Conservation (phyloP, 2,797 vertebrate species). For the Clarias laeviceps region DNA sequence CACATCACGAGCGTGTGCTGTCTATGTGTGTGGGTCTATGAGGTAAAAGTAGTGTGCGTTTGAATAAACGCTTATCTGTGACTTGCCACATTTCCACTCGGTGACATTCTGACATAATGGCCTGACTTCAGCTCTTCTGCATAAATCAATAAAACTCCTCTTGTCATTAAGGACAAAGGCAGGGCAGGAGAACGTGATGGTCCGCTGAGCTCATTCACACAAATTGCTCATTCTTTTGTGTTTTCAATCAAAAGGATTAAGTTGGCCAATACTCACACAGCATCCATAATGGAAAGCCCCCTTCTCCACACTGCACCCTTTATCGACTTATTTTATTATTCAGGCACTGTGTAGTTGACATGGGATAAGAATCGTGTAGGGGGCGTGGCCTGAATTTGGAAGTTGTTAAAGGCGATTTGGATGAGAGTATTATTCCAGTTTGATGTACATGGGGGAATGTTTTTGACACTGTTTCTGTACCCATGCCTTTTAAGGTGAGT, state of each 20-base stretch:
- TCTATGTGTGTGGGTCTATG: neutral
- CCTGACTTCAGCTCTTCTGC: conserved; percentile 1
- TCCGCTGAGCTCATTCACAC: conserved; percentile 34
- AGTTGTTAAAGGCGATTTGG: neutral
- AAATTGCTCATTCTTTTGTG: conserved; percentile 28
- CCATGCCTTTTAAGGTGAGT: neutral
- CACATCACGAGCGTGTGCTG: neutral
- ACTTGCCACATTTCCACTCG: neutral
- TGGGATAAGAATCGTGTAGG: neutral
- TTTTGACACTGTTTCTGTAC: neutral
- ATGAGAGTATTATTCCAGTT: neutral
- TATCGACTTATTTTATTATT: neutral
- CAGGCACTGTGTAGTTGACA: neutral
- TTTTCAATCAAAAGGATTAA: conserved; percentile 52
- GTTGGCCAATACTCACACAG: conserved; percentile 10
- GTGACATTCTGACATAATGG: conserved; percentile 21
- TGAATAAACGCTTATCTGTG: conserved; percentile 5
- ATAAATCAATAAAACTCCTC: conserved; percentile 5
- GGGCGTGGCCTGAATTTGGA: neutral
- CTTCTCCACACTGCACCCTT: neutral
- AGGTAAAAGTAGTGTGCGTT: conserved; percentile 12
- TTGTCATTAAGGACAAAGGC: conserved; percentile 2
- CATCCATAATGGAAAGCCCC: conserved; percentile 30
- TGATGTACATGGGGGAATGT: neutral
- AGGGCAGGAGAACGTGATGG: neutral